Evolutionary conservation across 2,113 vertebrate genomes (phyloP), one percentile per base, ranked within the genome.

Genomic region (Thinocorus orbignyianus): DNA sequence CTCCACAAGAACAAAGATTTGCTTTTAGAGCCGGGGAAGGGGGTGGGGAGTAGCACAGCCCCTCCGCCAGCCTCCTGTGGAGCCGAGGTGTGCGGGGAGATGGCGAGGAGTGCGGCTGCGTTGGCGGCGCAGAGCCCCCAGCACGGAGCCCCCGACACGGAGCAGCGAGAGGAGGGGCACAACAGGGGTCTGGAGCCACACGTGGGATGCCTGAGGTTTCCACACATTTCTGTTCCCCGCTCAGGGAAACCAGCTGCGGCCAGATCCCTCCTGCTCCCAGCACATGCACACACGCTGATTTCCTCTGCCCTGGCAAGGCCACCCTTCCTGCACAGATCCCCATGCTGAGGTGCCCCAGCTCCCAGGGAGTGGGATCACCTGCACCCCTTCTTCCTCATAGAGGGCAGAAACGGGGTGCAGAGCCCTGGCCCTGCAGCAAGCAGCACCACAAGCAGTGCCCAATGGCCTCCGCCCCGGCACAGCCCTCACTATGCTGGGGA

Each of bases 1-100:
- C 95, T 96, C 88, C 76, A 0, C 82, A 81, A 83, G 96, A 97
- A 97, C 96, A 97, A 97, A 97, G 96, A 84, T 96, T 55, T 78
- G 93, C 95, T 95, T 94, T 97, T 83, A 96, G 86, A 78, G 77
- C 64, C 2, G 61, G 69, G 92, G 62, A 80, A 95, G 88, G 88
- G 90, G 90, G 95, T 78, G 92, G 95, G 89, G 94, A 95, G 77
- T 10, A 25, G 86, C 86, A 17, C 48, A 25, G 60, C 88, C 83
- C 76, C 88, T 78, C 66, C 39, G 20, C 55, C 85, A 92, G 81
- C 57, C 92, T 95, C 92, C 93, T 46, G 93, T 20, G 1, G 90
- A 54, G 81, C 88, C 1, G 90, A 94, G 90, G 95, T 92, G 95
- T 61, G 79, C 5, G 76, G 25, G 69, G 68, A 92, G 78, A 37